Conservation (phyloP, 1,140 invertebrate genomes). For the Caenorhabditis elegans region WBcel235 BX284603.4:8013501-8014000, state of each 20-base stretch:
- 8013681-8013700: neutral
- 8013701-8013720: neutral
- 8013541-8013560: neutral
- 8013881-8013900: neutral
- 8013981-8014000: neutral
- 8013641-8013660: neutral
- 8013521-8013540: too few relatives aligned
- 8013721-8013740: conserved; percentile 11
- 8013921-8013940: conserved; percentile 48
- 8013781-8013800: neutral
- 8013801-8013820: neutral
- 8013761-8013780: neutral
- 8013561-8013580: neutral
- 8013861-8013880: neutral
- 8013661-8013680: neutral
- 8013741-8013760: conserved; percentile 12
- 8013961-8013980: conserved; percentile 39
- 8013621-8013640: neutral
- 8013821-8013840: too few relatives aligned
- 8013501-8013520: neutral
- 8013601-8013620: neutral
- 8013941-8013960: conserved; percentile 40
- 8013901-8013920: conserved; percentile 39
- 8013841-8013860: too few relatives aligned
- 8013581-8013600: neutral